Conservation (phyloP, 2,797 vertebrate genomes). For the Ara ararauna region DNA sequence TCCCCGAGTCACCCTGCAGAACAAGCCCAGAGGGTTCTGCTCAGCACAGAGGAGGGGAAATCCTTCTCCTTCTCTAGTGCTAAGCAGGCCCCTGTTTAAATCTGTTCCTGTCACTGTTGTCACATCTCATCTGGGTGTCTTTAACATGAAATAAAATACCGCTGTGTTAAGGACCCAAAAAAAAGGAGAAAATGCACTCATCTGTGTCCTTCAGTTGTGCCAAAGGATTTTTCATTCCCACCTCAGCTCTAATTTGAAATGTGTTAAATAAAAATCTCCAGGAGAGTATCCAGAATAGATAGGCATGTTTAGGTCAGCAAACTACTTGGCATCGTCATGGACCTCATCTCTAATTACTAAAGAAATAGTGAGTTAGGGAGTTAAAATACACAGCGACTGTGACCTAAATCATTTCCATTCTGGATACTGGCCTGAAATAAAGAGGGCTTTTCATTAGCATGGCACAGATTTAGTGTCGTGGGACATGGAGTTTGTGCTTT, state of each 20-base stretch:
- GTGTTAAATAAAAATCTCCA: conserved; percentile 61
- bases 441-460: conserved; percentile 59
- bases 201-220: background rate
- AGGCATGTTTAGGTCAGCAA: conserved; percentile 47
- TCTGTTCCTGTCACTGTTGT: background rate
- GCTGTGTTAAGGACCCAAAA: background rate
- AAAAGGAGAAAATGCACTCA: conserved; percentile 22
- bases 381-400: conserved; percentile 45
- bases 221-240: conserved; percentile 51
- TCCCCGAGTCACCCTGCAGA: background rate
- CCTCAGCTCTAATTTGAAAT: conserved; percentile 41
- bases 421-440: conserved; percentile 58
- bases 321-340: conserved; percentile 13
- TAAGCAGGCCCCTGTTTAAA: background rate
- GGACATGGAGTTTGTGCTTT: conserved; percentile 32
- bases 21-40: background rate
- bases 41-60: background rate
- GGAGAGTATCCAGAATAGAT: conserved; percentile 58
- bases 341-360: conserved; percentile 70
- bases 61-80: background rate
- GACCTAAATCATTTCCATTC: conserved; percentile 70
- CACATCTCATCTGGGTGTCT: conserved; percentile 9
- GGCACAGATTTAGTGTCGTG: conserved; percentile 64
- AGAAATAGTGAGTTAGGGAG: conserved; percentile 65
- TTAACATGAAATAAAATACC: conserved; percentile 20